These are phyloP conservation scores for Mus musculus DNA, from an alignment of 2,113 vertebrate genomes.

Conservation along the genomic window DNA sequence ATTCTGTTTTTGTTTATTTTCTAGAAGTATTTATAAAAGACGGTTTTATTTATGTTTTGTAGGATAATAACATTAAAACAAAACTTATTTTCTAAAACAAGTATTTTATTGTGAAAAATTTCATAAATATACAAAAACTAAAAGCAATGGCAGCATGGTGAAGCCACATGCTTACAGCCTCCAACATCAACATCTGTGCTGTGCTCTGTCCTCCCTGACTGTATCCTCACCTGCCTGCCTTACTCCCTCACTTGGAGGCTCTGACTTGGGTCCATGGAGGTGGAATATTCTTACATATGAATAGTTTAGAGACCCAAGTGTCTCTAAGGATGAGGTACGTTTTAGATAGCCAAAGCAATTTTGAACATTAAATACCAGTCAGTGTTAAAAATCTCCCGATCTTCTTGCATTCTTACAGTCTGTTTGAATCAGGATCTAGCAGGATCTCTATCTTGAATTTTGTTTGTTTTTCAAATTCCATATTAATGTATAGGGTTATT, in stretches of 20 bases:
- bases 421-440: background rate
- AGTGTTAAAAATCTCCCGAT: background rate
- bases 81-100: background rate
- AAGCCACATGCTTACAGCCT: accelerated
- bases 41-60: background rate
- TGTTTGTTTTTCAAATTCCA: background rate
- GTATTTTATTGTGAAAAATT: background rate
- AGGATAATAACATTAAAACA: background rate
- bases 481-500: background rate
- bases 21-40: background rate
- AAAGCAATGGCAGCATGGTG: too few species aligned
- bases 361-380: background rate
- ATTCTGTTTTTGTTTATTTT: background rate
- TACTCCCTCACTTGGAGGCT: accelerated
- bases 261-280: too few species aligned
- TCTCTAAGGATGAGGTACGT: background rate
- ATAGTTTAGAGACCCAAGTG: background rate
- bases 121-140: background rate
- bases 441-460: background rate
- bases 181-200: too few species aligned
- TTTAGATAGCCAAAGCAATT: background rate
- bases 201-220: background rate
- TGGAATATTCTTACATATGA: too few species aligned
- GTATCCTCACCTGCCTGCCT: background rate
- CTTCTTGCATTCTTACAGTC: background rate